Base-by-base conservation (phyloP, 2,113 vertebrate species). In the Typhlomys cinereus region DNA sequence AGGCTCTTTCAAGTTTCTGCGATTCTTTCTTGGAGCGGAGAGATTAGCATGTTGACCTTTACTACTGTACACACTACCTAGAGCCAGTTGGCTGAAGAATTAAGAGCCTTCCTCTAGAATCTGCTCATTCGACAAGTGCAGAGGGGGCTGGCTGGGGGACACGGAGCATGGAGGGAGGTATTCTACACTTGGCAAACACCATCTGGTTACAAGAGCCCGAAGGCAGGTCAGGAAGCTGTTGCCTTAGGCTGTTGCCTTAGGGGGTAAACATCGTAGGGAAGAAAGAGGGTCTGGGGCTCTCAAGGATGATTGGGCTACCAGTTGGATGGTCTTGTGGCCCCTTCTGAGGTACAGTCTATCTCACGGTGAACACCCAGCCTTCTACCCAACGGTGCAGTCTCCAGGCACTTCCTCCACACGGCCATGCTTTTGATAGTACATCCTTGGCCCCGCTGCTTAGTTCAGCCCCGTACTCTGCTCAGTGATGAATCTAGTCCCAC, bases 401-500 rank as follows among this genome's bases (percentile, higher is more conserved):
- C 44, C 25, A 9, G 7, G n/a, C 25, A 57, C 13, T 31, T 39
- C 44, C 39, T 69, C 75, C 36, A 13, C n/a, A 36, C 36, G n/a
- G 14, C 69, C 57, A 48, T 17, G 39, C 27, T 14, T 36, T 14
- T 64, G 15, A 18, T 4, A 8, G 18, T 4, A 5, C 9, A 7
- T 27, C 61, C 11, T 5, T 27, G 57, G 17, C 57, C 6, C 5
- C 31, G 27, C 4, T 29, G 27, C 36, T 75, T 1, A 2, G n/a
- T 29, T n/a, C 13, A n/a, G 1, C 12, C 31, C 48, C 11, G 0
- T 66, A 2, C 17, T 9, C 21, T 20, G 1, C 39, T 20, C 46
- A 23, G 7, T 7, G 75, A 13, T 29, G 18, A 34, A 13, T 34
- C 6, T 20, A 23, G 73, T 39, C 17, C 18, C 31, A 17, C 54